Percentiles rank a stretch among this genome's conserved stretches.
These are phyloP conservation scores for Diaphora mendica DNA, from an alignment of 2,888 invertebrate genomes.

Conservation along the genomic window DNA sequence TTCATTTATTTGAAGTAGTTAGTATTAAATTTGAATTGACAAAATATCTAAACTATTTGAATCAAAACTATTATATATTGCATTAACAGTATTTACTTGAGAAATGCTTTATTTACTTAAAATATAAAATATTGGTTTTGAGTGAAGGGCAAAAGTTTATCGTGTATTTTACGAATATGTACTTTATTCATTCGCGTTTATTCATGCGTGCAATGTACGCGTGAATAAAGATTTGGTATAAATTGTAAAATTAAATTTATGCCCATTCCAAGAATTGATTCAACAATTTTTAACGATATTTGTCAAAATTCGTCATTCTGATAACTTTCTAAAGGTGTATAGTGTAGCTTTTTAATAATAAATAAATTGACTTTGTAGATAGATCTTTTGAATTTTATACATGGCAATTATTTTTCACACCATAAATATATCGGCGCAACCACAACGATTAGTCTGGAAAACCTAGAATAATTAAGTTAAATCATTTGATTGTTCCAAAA, in stretches of 20 bases:
- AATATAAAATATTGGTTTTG: neutral
- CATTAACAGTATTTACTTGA: neutral
- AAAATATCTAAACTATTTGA: constrained; percentile 17
- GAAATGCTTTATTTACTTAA: neutral
- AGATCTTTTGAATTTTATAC: neutral
- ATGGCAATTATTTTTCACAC: too few species aligned
- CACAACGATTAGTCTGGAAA: too few species aligned
- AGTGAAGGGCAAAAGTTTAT: constrained; percentile 20
- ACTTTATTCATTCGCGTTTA: constrained; percentile 1
- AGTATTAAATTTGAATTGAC: constrained; percentile 30
- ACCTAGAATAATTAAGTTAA: too few species aligned
- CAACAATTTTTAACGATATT: neutral
- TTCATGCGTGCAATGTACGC: constrained; percentile 10
- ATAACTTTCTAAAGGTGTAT: neutral
- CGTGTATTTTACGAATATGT: neutral
- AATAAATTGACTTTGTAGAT: neutral
- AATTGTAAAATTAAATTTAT: neutral
- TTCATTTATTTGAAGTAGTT: constrained; percentile 30
- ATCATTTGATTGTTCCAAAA: too few species aligned
- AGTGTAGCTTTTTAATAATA: neutral
- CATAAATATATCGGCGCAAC: too few species aligned
- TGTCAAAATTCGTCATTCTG: neutral
- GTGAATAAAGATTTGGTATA: constrained; percentile 7
- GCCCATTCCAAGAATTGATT: neutral
- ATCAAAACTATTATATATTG: constrained; percentile 19